Evolutionary conservation across 2,888 invertebrate genomes (phyloP).

Genomic region (Noctua comes): DNA sequence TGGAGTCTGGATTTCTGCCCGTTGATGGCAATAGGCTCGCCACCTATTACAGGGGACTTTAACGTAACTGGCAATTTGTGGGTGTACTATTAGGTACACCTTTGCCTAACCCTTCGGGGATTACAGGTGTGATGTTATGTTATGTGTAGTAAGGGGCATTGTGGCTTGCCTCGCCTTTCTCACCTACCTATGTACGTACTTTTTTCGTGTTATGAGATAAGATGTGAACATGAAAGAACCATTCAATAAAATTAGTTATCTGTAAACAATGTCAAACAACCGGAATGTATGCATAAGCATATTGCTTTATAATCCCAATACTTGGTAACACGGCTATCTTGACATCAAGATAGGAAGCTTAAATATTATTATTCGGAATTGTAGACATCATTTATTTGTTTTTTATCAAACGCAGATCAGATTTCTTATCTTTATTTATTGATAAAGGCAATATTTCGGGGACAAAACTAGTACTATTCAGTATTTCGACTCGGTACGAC

Average conservation of each 20-base stretch:
- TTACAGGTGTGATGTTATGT: too few species aligned
- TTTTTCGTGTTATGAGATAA: neutral
- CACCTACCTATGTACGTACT: neutral
- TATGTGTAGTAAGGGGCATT: too few species aligned
- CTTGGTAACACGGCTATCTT: conserved; percentile 28
- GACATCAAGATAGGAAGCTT: conserved; percentile 46
- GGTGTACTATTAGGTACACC: too few species aligned
- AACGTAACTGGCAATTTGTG: too few species aligned
- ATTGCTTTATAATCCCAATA: neutral
- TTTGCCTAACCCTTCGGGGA: too few species aligned
- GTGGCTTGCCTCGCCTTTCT: neutral
- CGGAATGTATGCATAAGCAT: neutral
- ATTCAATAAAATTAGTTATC: neutral
- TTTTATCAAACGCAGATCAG: conserved; percentile 52
- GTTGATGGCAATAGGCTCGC: too few species aligned
- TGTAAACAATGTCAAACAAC: neutral
- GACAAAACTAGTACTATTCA: conserved; percentile 36
- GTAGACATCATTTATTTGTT: conserved; percentile 30
- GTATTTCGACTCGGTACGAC: conserved; percentile 27
- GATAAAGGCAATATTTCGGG: conserved; percentile 53
- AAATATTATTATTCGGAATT: conserved; percentile 40
- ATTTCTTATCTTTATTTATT: conserved; percentile 57
- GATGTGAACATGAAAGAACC: neutral
- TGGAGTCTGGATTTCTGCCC: too few species aligned
- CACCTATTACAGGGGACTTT: too few species aligned